A percentile compares a stretch with the other conserved stretches of the same genome.
These are phyloP conservation scores for Chionoecetes opilio DNA, from an alignment of 1,140 invertebrate genomes.

Conservation along the genomic window DNA sequence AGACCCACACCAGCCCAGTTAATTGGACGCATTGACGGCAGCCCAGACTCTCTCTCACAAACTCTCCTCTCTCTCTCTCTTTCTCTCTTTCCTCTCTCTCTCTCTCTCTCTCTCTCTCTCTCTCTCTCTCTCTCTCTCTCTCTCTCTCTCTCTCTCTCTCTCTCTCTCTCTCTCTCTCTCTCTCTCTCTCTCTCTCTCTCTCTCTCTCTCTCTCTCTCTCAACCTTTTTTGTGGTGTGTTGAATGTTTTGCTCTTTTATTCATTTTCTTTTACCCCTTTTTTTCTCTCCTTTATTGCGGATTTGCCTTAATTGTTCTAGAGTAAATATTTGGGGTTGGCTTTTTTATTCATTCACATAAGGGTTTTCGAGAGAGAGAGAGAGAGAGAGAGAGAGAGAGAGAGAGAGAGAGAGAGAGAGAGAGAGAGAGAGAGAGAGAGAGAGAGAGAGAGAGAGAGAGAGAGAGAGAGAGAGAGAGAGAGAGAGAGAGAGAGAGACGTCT, in stretches of 20 bases:
- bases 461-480: slow-evolving; percentile 27
- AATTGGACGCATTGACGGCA: not conserved
- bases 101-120: slow-evolving; percentile 8
- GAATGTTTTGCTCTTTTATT: no score
- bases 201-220: not conserved
- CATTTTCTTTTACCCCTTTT: no score
- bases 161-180: slow-evolving; percentile 24
- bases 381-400: no score
- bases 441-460: slow-evolving; percentile 13
- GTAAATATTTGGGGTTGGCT: no score
- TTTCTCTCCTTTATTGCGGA: no score
- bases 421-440: not conserved
- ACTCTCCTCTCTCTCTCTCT: not conserved
- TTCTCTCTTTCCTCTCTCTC: not conserved
- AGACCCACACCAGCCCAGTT: not conserved
- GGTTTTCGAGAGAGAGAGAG: no score
- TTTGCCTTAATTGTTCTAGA: no score
- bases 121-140: slow-evolving; percentile 8
- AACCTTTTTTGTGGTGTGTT: no score
- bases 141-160: slow-evolving; percentile 9
- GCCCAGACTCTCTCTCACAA: not conserved
- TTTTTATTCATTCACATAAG: no score
- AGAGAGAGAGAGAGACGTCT: not conserved
- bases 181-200: slow-evolving; percentile 27
- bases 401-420: no score